Conservation (phyloP, 2,113 vertebrate species). For the Chascanopsetta lugubris region DNA sequence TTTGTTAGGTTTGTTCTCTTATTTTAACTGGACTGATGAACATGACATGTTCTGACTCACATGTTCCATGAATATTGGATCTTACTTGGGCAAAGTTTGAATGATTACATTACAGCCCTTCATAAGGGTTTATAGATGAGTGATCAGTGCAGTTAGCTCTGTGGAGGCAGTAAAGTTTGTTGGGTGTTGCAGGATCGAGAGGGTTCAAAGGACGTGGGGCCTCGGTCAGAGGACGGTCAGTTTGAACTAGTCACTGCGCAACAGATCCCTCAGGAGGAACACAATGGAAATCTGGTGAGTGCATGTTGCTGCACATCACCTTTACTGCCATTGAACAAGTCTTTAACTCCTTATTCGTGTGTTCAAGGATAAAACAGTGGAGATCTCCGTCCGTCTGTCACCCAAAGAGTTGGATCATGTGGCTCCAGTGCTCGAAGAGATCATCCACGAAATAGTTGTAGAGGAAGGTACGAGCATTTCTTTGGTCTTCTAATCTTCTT, state of each 20-base stretch:
- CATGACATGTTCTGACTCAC: neutral
- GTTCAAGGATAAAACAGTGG: conserved; percentile 67
- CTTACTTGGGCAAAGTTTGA: conserved; percentile 7
- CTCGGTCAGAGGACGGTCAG: conserved; percentile 65
- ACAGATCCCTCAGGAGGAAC: conserved; percentile 42
- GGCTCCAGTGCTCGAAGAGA: conserved; percentile 63
- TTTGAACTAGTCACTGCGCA: conserved; percentile 57
- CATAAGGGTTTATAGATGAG: no score
- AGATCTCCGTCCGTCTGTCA: conserved; percentile 63
- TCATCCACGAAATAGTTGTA: conserved; percentile 70
- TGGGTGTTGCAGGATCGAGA: conserved; percentile 69
- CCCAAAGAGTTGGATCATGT: conserved; percentile 69
- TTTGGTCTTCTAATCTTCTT: no score
- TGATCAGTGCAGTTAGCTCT: neutral
- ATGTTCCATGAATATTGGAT: neutral
- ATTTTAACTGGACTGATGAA: neutral
- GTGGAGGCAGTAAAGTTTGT: neutral
- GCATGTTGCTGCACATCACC: neutral
- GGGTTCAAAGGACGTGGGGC: conserved; percentile 68
- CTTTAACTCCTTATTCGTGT: neutral
- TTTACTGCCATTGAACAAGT: neutral
- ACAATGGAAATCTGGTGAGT: conserved; percentile 56
- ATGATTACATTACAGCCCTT: neutral
- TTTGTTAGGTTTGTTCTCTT: neutral
- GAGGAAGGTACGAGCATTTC: conserved; percentile 56